phyloP scores from a whole-genome alignment of 2,888 invertebrate species.

The Lepidonotus clava region DNA sequence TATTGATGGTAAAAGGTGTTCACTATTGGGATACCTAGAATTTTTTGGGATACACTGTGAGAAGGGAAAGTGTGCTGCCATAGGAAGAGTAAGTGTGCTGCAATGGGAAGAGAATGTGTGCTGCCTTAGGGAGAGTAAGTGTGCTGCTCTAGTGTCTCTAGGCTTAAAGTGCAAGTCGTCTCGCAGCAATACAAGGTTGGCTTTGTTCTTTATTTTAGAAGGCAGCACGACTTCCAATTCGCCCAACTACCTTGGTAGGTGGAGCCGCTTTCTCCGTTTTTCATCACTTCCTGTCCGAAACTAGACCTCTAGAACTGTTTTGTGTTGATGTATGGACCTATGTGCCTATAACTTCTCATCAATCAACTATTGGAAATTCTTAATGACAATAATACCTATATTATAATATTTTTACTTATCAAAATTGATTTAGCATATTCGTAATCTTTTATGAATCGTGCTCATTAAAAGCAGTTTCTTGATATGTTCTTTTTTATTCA shows the following conservation, averaged over 20 bases:
- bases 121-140: background rate
- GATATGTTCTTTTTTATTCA: no score
- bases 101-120: background rate
- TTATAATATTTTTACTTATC: no score
- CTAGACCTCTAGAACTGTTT: conserved; percentile 44
- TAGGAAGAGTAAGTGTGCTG: background rate
- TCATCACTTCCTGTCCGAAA: conserved; percentile 45
- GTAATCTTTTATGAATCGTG: no score
- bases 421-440: no score
- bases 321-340: conserved; percentile 24
- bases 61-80: no score
- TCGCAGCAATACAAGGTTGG: conserved; percentile 38
- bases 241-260: conserved; percentile 54
- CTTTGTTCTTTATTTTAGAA: conserved; percentile 55
- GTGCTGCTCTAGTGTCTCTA: background rate
- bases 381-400: no score
- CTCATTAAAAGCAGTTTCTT: no score
- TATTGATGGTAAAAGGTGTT: no score
- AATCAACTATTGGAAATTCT: no score
- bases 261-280: conserved; percentile 52
- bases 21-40: no score
- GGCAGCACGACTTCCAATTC: conserved; percentile 55
- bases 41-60: no score
- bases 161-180: background rate
- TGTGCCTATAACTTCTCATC: no score